Base-by-base conservation (phyloP, 2,797 vertebrate genomes). In the Cyprinella venusta region DNA sequence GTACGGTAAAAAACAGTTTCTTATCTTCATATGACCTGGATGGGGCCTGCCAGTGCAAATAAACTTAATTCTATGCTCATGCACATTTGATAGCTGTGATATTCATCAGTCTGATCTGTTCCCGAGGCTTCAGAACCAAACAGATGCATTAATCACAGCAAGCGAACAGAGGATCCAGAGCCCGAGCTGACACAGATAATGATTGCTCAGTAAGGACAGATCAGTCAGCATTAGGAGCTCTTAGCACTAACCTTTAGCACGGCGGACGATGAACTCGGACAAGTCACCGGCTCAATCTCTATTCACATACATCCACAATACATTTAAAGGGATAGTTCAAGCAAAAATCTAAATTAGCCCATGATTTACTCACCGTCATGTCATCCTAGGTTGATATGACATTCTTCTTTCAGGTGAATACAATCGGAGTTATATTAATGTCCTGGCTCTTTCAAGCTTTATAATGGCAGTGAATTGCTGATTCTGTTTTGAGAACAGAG, bases 121-220 rank as follows among this genome's bases (percentile, higher is more conserved):
- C 52, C 54, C 13, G 75, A 63, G 56, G 36, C 74, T 76, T 61
- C 38, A 30, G 56, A 42, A 40, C 38, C n/a, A 45, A 76, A 76
- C 38, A 76, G 38, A 61, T 45, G 16, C 75, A 76, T 76, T 63
- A 45, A 71, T 80, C 24, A 56, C 50, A 69, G 50, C 33, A 56
- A 38, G 21, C 52, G 59, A 59, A 76, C 72, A 19, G 54, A 76
- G n/a, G n/a, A 63, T 45, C 40, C 79, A 71, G 50, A 30, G 36
- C 67, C 36, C 30, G 38, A 61, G 54, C 67, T 36, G 67, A 80
- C 50, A 80, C 38, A 61, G 76, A 65, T 65, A 78, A 64, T 64
- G 59, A 64, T 71, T 45, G 15, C 24, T 71, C 52, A 80, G 54
- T 48, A 15, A 63, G 67, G 15, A 80, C 67, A 42, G 79, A 80